Conservation (phyloP, 1,140 invertebrate genomes). For the Armadillidium nasatum region DNA sequence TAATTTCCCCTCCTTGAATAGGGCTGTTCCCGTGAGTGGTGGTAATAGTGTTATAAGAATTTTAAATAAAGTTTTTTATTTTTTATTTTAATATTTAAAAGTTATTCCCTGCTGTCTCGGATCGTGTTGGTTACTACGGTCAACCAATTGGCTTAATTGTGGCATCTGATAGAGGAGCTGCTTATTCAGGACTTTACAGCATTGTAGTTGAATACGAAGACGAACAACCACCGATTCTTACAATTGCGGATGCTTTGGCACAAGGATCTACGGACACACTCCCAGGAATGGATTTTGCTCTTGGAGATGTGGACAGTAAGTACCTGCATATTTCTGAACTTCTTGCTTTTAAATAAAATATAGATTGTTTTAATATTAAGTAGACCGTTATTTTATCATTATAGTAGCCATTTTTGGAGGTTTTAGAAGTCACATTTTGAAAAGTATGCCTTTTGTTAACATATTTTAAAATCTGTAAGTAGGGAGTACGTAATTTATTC, state of each 20-base stretch:
- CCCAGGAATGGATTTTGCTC: constrained; percentile 12
- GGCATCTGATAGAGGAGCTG: constrained; percentile 49
- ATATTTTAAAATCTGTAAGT: not conserved
- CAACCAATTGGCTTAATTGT: constrained; percentile 53
- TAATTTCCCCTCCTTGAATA: too few relatives aligned
- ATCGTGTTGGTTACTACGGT: constrained; percentile 53
- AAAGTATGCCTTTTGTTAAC: not conserved
- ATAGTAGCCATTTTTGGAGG: not conserved
- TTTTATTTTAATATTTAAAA: too few relatives aligned
- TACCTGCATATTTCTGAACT: not conserved
- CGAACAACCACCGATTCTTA: constrained; percentile 51
- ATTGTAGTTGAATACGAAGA: constrained; percentile 51
- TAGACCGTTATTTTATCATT: not conserved
- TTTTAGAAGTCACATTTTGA: too few relatives aligned
- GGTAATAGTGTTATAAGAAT: too few relatives aligned
- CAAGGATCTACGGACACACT: constrained; percentile 21
- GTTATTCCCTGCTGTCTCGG: constrained; percentile 46
- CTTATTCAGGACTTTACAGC: constrained; percentile 48
- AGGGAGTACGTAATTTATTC: not conserved
- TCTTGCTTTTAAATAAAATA: not conserved
- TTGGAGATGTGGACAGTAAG: constrained; percentile 40
- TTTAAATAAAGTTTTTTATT: too few relatives aligned
- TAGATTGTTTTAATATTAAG: too few relatives aligned
- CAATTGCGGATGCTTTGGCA: constrained; percentile 49
- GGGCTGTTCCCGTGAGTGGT: too few relatives aligned